phyloP scores from a whole-genome alignment of 1,140 invertebrate genomes.

The Paraescarpia echinospica region DNA sequence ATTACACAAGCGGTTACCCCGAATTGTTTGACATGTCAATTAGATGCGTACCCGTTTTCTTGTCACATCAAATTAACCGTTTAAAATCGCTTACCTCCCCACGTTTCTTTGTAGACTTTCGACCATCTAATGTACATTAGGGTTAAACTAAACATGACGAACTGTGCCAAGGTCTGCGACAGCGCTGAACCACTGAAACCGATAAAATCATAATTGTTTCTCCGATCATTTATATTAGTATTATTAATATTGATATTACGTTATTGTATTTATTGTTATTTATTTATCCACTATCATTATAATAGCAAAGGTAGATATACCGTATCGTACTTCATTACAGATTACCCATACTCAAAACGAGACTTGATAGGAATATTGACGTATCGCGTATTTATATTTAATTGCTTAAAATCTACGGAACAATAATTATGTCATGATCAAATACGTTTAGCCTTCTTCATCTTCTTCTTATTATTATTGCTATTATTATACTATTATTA shows the following conservation, averaged over 20 bases:
- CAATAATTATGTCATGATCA: too few relatives aligned
- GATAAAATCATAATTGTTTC: neutral
- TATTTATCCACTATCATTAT: neutral
- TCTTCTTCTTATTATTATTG: too few relatives aligned
- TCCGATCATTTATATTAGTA: neutral
- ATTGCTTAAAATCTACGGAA: too few relatives aligned
- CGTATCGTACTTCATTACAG: neutral
- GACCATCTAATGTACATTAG: slow-evolving; percentile 20
- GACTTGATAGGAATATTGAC: too few relatives aligned
- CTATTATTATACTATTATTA: too few relatives aligned
- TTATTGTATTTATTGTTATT: neutral
- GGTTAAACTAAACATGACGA: neutral
- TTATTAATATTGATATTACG: neutral
- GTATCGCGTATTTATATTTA: too few relatives aligned
- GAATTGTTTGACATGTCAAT: too few relatives aligned
- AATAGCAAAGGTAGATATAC: neutral
- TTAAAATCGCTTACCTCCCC: slow-evolving; percentile 17
- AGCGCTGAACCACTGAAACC: slow-evolving; percentile 23
- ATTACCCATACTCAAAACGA: neutral
- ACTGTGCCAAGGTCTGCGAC: neutral
- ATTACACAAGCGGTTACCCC: too few relatives aligned
- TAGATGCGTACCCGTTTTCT: too few relatives aligned
- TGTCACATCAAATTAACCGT: too few relatives aligned
- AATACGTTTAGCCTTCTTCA: too few relatives aligned
- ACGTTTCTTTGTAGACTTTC: slow-evolving; percentile 21